Evolutionary conservation across 1,140 invertebrate species (phyloP).

Genomic region (Acyrthosiphon pisum): DNA sequence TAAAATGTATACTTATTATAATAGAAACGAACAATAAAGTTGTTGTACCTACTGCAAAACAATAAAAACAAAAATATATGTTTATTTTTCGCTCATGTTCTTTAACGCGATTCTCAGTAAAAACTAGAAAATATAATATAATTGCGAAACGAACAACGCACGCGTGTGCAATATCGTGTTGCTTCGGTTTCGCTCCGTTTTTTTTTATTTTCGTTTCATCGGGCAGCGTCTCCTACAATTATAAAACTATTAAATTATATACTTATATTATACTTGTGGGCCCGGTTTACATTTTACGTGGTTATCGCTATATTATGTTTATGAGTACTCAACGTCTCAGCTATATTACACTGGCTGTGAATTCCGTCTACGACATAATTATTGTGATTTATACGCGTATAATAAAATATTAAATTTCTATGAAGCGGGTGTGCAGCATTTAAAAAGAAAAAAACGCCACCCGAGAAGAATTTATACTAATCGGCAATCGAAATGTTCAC

Average conservation of each 20-base stretch:
- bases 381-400: background rate
- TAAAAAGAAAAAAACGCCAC: background rate
- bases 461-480: background rate
- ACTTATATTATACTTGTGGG: background rate
- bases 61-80: background rate
- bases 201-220: background rate
- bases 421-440: background rate
- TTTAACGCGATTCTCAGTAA: background rate
- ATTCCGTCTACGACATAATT: background rate
- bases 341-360: background rate
- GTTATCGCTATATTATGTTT: background rate
- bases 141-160: background rate
- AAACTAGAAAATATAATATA: constrained; percentile 16
- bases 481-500: background rate
- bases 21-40: background rate
- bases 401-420: background rate
- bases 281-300: background rate
- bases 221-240: background rate
- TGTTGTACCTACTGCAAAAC: background rate
- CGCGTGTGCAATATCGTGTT: background rate
- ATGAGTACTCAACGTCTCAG: background rate
- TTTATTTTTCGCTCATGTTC: background rate
- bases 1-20: background rate
- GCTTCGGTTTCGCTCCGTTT: background rate
- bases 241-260: background rate